These are phyloP conservation scores for Intellagama lesueurii DNA, from an alignment of 2,797 vertebrate species.

Conservation along the genomic window DNA sequence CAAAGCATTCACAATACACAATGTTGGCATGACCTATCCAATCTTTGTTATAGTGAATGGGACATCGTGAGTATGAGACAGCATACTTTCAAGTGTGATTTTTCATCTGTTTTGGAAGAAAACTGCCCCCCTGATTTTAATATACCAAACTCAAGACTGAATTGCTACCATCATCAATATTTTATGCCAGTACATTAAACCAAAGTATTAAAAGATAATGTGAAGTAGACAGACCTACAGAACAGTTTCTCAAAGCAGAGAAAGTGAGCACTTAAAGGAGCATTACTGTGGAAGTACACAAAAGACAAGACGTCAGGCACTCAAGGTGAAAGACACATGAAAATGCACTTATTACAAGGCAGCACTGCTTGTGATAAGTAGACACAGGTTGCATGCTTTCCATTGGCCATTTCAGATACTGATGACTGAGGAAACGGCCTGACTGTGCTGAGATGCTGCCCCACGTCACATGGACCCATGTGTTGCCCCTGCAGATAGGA, in stretches of 20 bases:
- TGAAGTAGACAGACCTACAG: background rate
- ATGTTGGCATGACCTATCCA: background rate
- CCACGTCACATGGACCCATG: background rate
- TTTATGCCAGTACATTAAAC: background rate
- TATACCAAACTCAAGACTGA: background rate
- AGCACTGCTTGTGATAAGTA: background rate
- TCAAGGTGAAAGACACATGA: background rate
- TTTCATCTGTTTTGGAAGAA: background rate
- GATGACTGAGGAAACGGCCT: background rate
- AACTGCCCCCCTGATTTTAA: background rate
- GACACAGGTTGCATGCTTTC: background rate
- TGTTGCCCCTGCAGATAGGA: background rate
- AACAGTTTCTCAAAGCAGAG: background rate
- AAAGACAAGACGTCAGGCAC: background rate
- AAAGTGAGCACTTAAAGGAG: background rate
- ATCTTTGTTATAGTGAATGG: background rate
- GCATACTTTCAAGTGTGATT: background rate
- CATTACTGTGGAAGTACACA: background rate
- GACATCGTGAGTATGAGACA: background rate
- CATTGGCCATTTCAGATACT: background rate
- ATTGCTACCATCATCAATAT: background rate
- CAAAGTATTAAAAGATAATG: background rate
- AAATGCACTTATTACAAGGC: background rate
- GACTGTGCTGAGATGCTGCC: background rate
- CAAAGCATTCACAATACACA: background rate